These are phyloP conservation scores for Periophthalmodon schlosseri DNA, from an alignment of 2,113 vertebrate genomes.

Conservation along the genomic window DNA sequence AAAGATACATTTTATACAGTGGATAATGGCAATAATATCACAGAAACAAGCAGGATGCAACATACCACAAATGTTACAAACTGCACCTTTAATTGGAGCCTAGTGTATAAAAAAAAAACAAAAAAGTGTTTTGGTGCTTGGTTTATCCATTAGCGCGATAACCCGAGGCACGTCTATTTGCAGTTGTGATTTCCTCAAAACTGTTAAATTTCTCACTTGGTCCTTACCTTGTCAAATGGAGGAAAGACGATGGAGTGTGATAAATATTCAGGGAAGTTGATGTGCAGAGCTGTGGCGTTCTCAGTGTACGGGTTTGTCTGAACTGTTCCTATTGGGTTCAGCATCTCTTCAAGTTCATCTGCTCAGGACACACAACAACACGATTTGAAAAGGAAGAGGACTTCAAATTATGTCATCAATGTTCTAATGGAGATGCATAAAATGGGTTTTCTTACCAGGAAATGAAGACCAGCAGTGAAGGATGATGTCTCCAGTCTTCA, in stretches of 20 bases:
- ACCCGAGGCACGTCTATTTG: too few relatives aligned
- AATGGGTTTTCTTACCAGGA: conserved; percentile 81
- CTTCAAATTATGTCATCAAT: background rate
- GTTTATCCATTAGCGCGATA: too few relatives aligned
- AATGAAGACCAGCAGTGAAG: conserved; percentile 98
- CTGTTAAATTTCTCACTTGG: background rate
- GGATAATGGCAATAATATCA: background rate
- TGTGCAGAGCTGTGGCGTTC: conserved; percentile 92
- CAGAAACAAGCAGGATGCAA: too few relatives aligned
- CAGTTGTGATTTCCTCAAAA: background rate
- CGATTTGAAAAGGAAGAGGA: background rate
- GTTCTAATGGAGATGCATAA: background rate
- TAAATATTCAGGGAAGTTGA: conserved; percentile 89
- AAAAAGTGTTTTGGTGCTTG: too few relatives aligned
- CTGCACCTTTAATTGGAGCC: too few relatives aligned
- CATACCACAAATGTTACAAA: too few relatives aligned
- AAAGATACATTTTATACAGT: too few relatives aligned
- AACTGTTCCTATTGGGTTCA: conserved; percentile 97
- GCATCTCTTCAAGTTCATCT: conserved; percentile 99
- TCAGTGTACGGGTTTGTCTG: conserved; percentile 96
- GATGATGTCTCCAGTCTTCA: conserved; percentile 88
- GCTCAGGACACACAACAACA: conserved; percentile 16
- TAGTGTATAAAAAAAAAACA: too few relatives aligned
- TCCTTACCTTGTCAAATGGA: conserved; percentile 92
- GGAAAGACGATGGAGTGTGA: conserved; percentile 87